Percentiles rank a stretch among this genome's conserved stretches.
These are phyloP conservation scores for Galaxea fascicularis DNA, from an alignment of 92 coral and sea anemone species.

Conservation along the genomic window DNA sequence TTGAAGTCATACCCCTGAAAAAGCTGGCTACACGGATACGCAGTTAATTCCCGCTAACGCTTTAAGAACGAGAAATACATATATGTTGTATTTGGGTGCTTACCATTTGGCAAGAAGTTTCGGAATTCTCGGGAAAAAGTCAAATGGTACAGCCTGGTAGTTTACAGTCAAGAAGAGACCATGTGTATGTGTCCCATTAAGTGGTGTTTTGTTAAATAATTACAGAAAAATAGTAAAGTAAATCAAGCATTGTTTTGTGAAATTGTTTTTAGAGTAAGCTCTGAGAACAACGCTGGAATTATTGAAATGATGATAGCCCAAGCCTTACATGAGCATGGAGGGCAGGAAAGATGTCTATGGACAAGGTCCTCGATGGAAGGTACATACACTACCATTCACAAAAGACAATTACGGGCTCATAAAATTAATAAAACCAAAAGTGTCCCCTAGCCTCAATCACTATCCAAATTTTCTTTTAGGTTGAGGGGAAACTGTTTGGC, in stretches of 20 bases:
- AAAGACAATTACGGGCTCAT: neutral
- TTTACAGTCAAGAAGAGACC: too few species aligned
- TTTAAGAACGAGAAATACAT: too few species aligned
- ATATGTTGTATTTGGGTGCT: too few species aligned
- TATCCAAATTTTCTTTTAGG: too few species aligned
- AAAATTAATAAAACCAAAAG: neutral
- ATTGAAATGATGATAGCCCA: constrained; percentile 41
- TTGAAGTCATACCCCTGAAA: too few species aligned
- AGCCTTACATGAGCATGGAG: constrained; percentile 44
- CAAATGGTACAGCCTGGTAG: too few species aligned
- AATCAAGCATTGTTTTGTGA: neutral
- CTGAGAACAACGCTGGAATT: constrained; percentile 25
- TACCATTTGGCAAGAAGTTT: too few species aligned
- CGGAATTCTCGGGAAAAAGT: too few species aligned
- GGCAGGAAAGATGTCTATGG: constrained; percentile 60
- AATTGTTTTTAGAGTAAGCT: constrained; percentile 22
- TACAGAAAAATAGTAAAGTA: neutral
- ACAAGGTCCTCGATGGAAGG: constrained; percentile 51
- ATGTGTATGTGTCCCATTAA: neutral
- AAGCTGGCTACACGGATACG: too few species aligned
- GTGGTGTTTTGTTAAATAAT: neutral
- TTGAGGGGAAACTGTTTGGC: too few species aligned
- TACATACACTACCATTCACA: constrained; percentile 29
- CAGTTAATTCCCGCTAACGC: too few species aligned
- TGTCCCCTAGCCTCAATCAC: too few species aligned